These are phyloP conservation scores for Lagodon rhomboides DNA, from an alignment of 2,797 vertebrate species.

Conservation along the genomic window DNA sequence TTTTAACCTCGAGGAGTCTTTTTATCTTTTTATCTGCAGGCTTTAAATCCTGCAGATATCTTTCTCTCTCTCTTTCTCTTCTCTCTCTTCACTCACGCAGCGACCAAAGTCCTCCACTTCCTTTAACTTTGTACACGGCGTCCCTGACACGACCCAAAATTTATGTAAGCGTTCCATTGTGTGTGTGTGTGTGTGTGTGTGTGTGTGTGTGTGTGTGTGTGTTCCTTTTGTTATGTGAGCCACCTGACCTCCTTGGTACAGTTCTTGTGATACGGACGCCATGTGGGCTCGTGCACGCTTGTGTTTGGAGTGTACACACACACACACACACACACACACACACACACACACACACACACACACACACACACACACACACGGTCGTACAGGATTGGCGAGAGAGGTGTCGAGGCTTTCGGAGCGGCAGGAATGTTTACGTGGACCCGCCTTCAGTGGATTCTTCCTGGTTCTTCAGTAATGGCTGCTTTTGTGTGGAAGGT, in stretches of 20 bases:
- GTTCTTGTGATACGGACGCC: constrained; percentile 44
- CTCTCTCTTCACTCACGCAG: background rate
- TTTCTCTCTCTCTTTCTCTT: background rate
- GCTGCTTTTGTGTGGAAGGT: constrained; percentile 73
- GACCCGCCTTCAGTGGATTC: constrained; percentile 67
- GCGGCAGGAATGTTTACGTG: constrained; percentile 72
- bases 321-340: constrained; percentile 32
- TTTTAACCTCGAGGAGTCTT: too few relatives aligned
- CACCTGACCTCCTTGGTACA: constrained; percentile 59
- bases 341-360: constrained; percentile 47
- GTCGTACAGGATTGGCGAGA: constrained; percentile 8
- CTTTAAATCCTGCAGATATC: background rate
- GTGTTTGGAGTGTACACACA: constrained; percentile 64
- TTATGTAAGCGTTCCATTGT: constrained; percentile 61
- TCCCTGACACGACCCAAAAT: constrained; percentile 56
- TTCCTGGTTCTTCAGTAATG: constrained; percentile 58
- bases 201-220: constrained; percentile 30
- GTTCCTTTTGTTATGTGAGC: constrained; percentile 59
- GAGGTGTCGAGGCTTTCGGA: constrained; percentile 52
- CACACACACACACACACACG: constrained; percentile 46
- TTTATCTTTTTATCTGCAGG: too few relatives aligned
- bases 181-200: constrained; percentile 36
- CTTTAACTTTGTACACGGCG: constrained; percentile 62
- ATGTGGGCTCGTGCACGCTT: constrained; percentile 55
- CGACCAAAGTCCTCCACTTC: constrained; percentile 67